Evolutionary conservation across 2,113 vertebrate genomes (phyloP).

Genomic region (Tragelaphus scriptus): DNA sequence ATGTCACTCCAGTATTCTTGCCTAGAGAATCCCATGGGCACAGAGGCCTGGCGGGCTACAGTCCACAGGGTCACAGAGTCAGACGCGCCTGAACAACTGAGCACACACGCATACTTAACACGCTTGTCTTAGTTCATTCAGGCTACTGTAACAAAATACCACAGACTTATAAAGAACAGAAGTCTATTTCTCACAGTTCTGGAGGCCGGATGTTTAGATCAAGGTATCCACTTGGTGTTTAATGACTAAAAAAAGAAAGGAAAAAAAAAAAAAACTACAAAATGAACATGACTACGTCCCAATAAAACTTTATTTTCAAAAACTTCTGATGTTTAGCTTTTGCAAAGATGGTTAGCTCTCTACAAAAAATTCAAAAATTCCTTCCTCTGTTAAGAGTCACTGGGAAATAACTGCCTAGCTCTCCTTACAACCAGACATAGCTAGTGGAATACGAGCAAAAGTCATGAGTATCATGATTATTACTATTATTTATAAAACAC

Average conservation of each 20-base stretch:
- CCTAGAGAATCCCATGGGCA: neutral
- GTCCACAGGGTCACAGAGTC: neutral
- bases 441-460: neutral
- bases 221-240: neutral
- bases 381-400: neutral
- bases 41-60: neutral
- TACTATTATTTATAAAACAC: neutral
- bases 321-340: neutral
- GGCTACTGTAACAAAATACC: neutral
- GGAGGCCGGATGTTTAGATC: neutral
- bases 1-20: neutral
- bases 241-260: neutral
- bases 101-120: neutral
- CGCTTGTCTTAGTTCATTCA: neutral
- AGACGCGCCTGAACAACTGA: rapidly evolving
- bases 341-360: neutral
- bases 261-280: neutral
- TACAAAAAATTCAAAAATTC: neutral
- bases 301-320: neutral
- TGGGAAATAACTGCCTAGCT: neutral
- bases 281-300: neutral
- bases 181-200: neutral
- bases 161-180: neutral
- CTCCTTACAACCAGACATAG: neutral
- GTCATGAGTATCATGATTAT: neutral